Evolutionary conservation across 1,140 invertebrate species (phyloP).

Genomic region (Leptopilina clavipes): DNA sequence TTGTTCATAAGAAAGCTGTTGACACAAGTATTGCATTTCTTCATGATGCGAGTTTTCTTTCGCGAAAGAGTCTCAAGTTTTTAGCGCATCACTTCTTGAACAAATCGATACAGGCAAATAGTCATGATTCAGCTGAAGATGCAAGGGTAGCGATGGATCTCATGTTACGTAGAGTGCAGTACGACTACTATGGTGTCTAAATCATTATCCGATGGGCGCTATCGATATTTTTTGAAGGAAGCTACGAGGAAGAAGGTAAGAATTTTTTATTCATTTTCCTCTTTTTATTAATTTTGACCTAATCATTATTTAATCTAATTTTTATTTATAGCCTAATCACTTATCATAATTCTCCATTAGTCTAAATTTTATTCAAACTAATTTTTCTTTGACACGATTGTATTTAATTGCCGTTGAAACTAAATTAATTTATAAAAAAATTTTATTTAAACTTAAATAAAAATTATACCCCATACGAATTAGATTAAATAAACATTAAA

Average conservation of each 20-base stretch:
- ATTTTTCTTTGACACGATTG: too few relatives aligned
- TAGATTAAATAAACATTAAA: too few relatives aligned
- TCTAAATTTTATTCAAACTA: too few relatives aligned
- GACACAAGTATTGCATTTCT: conserved; percentile 92
- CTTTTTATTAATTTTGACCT: too few relatives aligned
- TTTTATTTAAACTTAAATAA: too few relatives aligned
- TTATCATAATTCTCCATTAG: too few relatives aligned
- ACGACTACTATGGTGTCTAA: conserved; percentile 71
- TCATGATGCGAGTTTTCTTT: conserved; percentile 83
- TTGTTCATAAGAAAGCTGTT: conserved; percentile 89
- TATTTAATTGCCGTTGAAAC: too few relatives aligned
- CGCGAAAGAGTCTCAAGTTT: conserved; percentile 85
- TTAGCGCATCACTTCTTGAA: conserved; percentile 82
- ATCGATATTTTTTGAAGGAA: background rate
- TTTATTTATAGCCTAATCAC: too few relatives aligned
- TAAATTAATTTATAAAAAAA: too few relatives aligned
- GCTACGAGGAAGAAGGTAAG: conserved; percentile 4
- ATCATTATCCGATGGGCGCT: background rate
- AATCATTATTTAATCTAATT: too few relatives aligned
- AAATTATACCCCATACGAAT: too few relatives aligned
- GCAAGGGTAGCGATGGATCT: conserved; percentile 89
- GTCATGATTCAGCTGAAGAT: conserved; percentile 92
- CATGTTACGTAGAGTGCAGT: conserved; percentile 83
- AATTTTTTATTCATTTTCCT: too few relatives aligned
- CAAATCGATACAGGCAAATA: conserved; percentile 84